Conservation (phyloP, 2,888 invertebrate species). For the Aphidoletes aphidimyza region DNA sequence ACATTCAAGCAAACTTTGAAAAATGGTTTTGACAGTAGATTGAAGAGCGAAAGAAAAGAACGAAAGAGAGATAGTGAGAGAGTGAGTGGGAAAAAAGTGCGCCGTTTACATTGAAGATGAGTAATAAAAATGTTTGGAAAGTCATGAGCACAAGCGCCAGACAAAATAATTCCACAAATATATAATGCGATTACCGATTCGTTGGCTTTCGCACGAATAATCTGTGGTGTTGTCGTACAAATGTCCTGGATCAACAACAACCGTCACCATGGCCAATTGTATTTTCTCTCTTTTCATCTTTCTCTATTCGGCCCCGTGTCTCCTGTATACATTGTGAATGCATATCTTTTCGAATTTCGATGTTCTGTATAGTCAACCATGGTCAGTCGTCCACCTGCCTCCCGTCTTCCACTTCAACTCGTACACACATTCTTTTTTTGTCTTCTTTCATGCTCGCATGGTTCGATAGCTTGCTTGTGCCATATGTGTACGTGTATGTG, state of each 20-base stretch:
- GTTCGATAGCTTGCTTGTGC: background rate
- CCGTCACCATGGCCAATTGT: background rate
- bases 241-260: constrained; percentile 39
- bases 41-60: background rate
- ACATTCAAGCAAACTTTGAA: background rate
- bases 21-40: background rate
- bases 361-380: too few relatives aligned
- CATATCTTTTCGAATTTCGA: too few relatives aligned
- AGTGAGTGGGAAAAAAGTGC: background rate
- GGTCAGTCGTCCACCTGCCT: too few relatives aligned
- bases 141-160: background rate
- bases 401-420: too few relatives aligned
- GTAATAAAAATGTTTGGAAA: constrained; percentile 21
- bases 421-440: background rate
- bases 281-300: background rate
- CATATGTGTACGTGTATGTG: background rate
- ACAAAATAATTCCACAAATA: constrained; percentile 28
- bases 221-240: constrained; percentile 49
- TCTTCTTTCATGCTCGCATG: background rate
- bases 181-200: constrained; percentile 29
- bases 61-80: background rate
- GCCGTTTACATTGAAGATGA: background rate
- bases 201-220: constrained; percentile 36
- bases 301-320: too few relatives aligned
- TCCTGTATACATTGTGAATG: too few relatives aligned